phyloP scores from a whole-genome alignment of 1,140 invertebrate species.

The Drosophila paulistorum region DNA sequence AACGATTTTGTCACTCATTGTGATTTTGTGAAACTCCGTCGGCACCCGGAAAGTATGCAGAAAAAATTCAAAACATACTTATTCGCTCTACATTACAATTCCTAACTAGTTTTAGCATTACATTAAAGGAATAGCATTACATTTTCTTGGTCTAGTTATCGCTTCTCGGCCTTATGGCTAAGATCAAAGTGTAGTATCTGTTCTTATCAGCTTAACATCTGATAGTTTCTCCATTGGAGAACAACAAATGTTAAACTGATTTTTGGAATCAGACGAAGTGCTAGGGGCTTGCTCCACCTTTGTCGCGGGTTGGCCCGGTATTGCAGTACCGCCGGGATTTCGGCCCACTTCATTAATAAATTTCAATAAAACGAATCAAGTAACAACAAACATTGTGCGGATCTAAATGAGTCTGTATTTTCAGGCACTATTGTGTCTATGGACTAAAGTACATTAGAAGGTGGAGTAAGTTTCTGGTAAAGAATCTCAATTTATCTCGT shows the following conservation, averaged over 20 bases:
- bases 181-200: slow-evolving; percentile 86
- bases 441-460: too few relatives aligned
- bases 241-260: slow-evolving; percentile 87
- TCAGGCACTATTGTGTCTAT: too few relatives aligned
- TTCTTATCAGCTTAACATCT: slow-evolving; percentile 89
- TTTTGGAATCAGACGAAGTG: slow-evolving; percentile 84
- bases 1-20: too few relatives aligned
- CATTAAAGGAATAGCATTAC: background rate
- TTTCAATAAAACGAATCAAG: background rate
- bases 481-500: background rate
- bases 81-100: background rate
- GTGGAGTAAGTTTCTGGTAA: background rate
- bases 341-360: slow-evolving; percentile 39
- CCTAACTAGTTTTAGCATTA: background rate
- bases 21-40: too few relatives aligned
- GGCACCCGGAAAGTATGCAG: too few relatives aligned
- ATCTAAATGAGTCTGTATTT: too few relatives aligned
- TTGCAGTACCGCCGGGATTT: slow-evolving; percentile 84
- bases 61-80: too few relatives aligned
- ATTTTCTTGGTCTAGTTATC: slow-evolving; percentile 40
- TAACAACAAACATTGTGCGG: too few relatives aligned
- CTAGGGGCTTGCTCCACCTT: slow-evolving; percentile 85
- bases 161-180: slow-evolving; percentile 84
- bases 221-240: slow-evolving; percentile 85
- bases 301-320: slow-evolving; percentile 85